Percentiles rank a stretch among this genome's conserved stretches.
These are phyloP conservation scores for Ricordea florida DNA, from an alignment of 92 coral and sea anemone genomes.

Conservation along the genomic window DNA sequence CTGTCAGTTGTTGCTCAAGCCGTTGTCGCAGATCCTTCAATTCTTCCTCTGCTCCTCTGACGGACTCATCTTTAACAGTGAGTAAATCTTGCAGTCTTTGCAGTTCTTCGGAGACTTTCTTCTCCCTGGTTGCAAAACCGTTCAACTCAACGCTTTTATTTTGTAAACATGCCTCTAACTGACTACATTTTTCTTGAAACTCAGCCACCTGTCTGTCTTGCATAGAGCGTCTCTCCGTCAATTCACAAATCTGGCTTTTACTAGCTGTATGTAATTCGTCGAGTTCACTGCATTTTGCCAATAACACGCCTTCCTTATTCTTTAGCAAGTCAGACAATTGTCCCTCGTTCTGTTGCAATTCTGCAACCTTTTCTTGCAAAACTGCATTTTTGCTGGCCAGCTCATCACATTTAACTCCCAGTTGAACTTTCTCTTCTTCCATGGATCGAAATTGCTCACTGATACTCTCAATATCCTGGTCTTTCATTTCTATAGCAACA, in stretches of 20 bases:
- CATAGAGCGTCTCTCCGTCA: constrained; percentile 22
- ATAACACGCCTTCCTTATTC: constrained; percentile 38
- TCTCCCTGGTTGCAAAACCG: constrained; percentile 3
- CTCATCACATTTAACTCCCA: not conserved
- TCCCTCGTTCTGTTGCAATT: constrained; percentile 8
- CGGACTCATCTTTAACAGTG: not conserved
- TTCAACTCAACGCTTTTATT: constrained; percentile 29
- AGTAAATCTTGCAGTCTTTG: not conserved
- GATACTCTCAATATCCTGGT: constrained; percentile 22
- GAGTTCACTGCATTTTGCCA: not conserved
- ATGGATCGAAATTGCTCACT: not conserved
- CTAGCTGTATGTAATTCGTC: not conserved
- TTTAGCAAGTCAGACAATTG: constrained; percentile 28
- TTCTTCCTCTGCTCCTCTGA: not conserved
- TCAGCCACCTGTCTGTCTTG: constrained; percentile 21
- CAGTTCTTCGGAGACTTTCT: not conserved
- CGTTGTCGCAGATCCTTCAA: not conserved
- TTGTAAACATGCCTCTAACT: constrained; percentile 20
- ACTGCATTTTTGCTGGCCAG: not conserved
- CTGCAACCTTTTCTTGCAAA: constrained; percentile 25
- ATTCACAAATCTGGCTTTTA: constrained; percentile 17
- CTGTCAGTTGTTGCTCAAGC: not conserved
- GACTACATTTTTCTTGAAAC: constrained; percentile 28
- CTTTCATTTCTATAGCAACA: constrained; percentile 24
- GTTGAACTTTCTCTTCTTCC: constrained; percentile 15